Evolutionary conservation across 2,888 invertebrate genomes (phyloP).

Genomic region (Hirtodrosophila histrioides): DNA sequence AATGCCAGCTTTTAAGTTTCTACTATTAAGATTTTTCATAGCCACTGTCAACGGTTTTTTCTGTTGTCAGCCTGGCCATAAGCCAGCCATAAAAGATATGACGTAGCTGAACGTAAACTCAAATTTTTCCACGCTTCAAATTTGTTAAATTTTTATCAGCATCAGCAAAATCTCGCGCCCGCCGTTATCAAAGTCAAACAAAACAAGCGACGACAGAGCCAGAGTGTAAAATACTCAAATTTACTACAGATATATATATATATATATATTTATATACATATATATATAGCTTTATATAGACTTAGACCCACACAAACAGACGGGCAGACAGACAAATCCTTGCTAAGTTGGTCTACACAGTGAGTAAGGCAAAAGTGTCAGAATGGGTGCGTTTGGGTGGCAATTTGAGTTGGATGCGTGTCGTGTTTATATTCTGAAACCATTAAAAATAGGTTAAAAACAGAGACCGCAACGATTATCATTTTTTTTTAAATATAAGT

Average conservation of each 20-base stretch:
- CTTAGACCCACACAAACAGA: neutral
- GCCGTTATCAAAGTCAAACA: slow-evolving; percentile 57
- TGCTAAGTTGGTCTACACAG: slow-evolving; percentile 8
- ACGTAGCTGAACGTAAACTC: slow-evolving; percentile 47
- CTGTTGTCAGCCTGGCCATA: slow-evolving; percentile 17
- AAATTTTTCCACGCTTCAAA: slow-evolving; percentile 72
- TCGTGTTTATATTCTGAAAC: too few species aligned
- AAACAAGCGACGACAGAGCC: slow-evolving; percentile 24
- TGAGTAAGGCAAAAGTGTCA: slow-evolving; percentile 28
- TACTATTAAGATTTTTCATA: neutral
- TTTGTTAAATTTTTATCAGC: slow-evolving; percentile 69
- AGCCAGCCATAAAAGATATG: slow-evolving; percentile 58
- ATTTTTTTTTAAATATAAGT: too few species aligned
- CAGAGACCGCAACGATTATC: too few species aligned
- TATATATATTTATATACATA: too few species aligned
- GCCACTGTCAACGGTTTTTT: slow-evolving; percentile 10
- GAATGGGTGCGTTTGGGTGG: slow-evolving; percentile 7
- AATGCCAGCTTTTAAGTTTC: too few species aligned
- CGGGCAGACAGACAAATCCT: slow-evolving; percentile 1
- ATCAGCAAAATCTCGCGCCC: slow-evolving; percentile 47
- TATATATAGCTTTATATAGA: too few species aligned
- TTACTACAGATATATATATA: slow-evolving; percentile 15
- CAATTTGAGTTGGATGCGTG: too few species aligned
- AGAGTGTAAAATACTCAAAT: slow-evolving; percentile 16
- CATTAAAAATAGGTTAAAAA: too few species aligned